Percentiles rank a stretch among this genome's conserved stretches.
phyloP scores from a whole-genome alignment of 2,888 invertebrate species.

The Tenthredo livida region DNA sequence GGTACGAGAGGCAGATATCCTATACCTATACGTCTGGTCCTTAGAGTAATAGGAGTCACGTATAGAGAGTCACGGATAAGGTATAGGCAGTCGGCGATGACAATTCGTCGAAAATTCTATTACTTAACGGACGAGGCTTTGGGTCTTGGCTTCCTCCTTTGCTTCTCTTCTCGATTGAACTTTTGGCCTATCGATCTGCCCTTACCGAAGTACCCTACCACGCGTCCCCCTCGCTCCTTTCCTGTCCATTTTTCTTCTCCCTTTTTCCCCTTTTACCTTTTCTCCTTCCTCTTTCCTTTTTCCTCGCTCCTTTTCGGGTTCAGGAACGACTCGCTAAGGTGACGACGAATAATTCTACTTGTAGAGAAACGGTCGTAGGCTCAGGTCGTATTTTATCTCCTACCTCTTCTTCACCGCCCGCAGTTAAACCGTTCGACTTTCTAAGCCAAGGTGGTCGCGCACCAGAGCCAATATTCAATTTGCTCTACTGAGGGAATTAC shows the following conservation, averaged over 20 bases:
- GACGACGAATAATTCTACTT: constrained; percentile 45
- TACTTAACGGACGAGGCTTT: constrained; percentile 45
- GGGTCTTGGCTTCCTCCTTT: background rate
- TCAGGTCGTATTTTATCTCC: background rate
- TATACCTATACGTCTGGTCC: background rate
- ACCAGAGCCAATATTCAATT: constrained; percentile 38
- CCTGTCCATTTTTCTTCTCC: constrained; percentile 41
- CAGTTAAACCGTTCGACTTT: constrained; percentile 34
- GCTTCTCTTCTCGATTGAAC: constrained; percentile 1
- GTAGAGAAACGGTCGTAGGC: constrained; percentile 19
- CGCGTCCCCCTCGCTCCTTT: constrained; percentile 46
- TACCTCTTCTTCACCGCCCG: background rate
- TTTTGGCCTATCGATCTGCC: constrained; percentile 12
- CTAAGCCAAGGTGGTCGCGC: constrained; percentile 21
- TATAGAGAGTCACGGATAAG: constrained; percentile 41
- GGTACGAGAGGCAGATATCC: background rate
- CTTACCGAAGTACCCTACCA: background rate
- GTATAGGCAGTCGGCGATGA: constrained; percentile 30
- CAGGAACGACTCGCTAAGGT: constrained; percentile 19
- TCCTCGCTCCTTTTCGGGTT: background rate
- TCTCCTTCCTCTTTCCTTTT: constrained; percentile 26
- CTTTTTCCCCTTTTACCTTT: constrained; percentile 41
- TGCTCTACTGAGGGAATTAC: constrained; percentile 47
- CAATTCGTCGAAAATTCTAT: constrained; percentile 38
- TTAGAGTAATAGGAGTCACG: background rate